Conservation (phyloP, 2,888 invertebrate genomes). For the Scrobipalpa costella region DNA sequence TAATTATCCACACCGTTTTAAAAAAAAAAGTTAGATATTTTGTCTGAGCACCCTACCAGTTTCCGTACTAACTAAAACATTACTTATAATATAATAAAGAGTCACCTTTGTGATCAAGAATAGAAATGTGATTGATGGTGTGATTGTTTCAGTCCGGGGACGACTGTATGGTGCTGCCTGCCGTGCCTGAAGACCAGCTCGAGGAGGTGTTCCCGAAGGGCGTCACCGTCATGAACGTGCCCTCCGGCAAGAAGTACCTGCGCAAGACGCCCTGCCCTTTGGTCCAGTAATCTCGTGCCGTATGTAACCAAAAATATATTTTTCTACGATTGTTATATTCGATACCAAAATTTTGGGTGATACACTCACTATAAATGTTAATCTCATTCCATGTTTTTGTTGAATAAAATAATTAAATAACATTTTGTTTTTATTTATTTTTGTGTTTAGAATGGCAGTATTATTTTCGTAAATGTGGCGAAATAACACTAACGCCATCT, state of each 20-base stretch:
- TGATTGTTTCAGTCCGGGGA: slow-evolving; percentile 85
- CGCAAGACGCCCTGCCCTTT: slow-evolving; percentile 85
- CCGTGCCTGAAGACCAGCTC: slow-evolving; percentile 86
- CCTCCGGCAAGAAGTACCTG: slow-evolving; percentile 93
- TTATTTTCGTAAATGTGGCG: background rate
- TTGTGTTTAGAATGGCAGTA: background rate
- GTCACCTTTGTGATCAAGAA: no score
- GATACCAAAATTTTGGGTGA: background rate
- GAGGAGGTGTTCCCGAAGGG: slow-evolving; percentile 86
- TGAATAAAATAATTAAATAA: background rate
- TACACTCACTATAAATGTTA: background rate
- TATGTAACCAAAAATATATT: background rate
- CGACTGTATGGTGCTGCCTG: slow-evolving; percentile 94
- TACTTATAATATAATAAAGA: no score
- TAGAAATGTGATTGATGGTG: background rate
- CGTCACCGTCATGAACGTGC: slow-evolving; percentile 85
- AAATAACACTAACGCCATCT: no score
- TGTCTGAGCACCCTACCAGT: no score
- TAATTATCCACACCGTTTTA: no score
- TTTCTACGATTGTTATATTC: slow-evolving; percentile 2
- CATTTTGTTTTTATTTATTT: slow-evolving; percentile 1
- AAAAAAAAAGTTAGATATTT: no score
- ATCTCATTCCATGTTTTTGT: slow-evolving; percentile 2
- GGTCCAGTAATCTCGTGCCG: slow-evolving; percentile 35
- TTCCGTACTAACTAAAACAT: no score